Evolutionary conservation across 2,797 vertebrate species (phyloP), one percentile per base, ranked within the genome.

Genomic region (Trachurus trachurus): DNA sequence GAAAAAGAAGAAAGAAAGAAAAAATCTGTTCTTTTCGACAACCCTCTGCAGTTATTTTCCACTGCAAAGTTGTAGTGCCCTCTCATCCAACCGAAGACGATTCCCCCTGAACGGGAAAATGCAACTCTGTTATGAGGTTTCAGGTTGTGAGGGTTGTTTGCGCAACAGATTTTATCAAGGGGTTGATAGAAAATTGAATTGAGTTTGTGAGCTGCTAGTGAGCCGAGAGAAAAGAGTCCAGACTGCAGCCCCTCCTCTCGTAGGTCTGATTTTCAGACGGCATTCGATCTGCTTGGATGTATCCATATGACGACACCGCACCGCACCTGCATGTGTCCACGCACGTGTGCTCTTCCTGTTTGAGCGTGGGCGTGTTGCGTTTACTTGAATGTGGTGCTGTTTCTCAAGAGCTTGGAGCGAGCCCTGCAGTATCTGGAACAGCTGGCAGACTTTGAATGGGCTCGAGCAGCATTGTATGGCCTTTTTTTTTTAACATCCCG

Each of bases 231-330:
- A 69, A 19, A 19, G 40, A 9, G 56, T 67, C 77, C 84, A 85
- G 74, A 84, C 76, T 64, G 60, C 86, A 84, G 82, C 61, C 22
- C 39, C 67, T 88, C 73, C 70, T 85, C 81, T 74, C 45, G 72
- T 50, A 37, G 76, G 73, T 69, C 78, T 50, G 66, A 59, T 52
- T 71, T 67, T 26, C 78, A 85, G 83, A 82, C 26, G 26, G 68
- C 19, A 7, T 81, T 88, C 56, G 44, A 80, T 83, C 75, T 74
- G 69, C 71, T 26, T 26, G 52, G 45, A 40, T 70, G 17, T 83
- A 69, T 89, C 82, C 71, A 80, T 81, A 76, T 63, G 69, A 85
- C 37, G 49, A 71, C 77, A 71, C 57, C 50, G 31, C 31, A 71
- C 57, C 50, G 26, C 26, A 26, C 26, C 26, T 64, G 66, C 64